These are phyloP conservation scores for Drosophila kuntzei DNA, from an alignment of 2,888 invertebrate species.

Conservation along the genomic window DNA sequence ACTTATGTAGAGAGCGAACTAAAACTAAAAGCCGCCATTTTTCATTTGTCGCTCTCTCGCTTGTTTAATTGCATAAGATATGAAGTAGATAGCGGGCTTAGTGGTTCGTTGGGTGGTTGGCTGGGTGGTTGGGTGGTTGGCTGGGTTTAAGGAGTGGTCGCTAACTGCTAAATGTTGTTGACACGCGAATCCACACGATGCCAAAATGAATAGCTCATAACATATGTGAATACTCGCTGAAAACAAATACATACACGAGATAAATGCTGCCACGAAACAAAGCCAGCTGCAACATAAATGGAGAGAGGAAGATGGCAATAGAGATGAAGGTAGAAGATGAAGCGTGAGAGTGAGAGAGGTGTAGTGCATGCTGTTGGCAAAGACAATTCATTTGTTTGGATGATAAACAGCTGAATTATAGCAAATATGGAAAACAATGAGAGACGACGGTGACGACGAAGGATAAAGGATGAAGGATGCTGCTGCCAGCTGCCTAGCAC, in stretches of 20 bases:
- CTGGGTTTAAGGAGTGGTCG: slow-evolving; percentile 40
- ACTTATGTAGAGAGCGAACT: slow-evolving; percentile 20
- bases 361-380: slow-evolving; percentile 50
- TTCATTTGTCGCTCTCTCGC: slow-evolving; percentile 64
- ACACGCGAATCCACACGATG: slow-evolving; percentile 72
- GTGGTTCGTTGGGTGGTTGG: slow-evolving; percentile 3
- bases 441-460: slow-evolving; percentile 35
- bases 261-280: slow-evolving; percentile 56
- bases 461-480: slow-evolving; percentile 29
- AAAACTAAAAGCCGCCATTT: slow-evolving; percentile 68
- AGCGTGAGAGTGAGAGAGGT: slow-evolving; percentile 1
- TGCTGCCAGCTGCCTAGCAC: slow-evolving; percentile 49
- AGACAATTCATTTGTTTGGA: slow-evolving; percentile 78
- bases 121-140: not conserved
- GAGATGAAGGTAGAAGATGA: not conserved
- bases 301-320: slow-evolving; percentile 9
- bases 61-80: slow-evolving; percentile 68
- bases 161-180: slow-evolving; percentile 67
- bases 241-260: slow-evolving; percentile 50
- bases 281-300: slow-evolving; percentile 44
- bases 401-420: slow-evolving; percentile 77
- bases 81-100: slow-evolving; percentile 16
- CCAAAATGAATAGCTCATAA: slow-evolving; percentile 73
- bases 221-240: slow-evolving; percentile 56
- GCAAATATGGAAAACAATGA: slow-evolving; percentile 73